phyloP scores from a whole-genome alignment of 1,140 invertebrate genomes.

The Hypothenemus hampei region DNA sequence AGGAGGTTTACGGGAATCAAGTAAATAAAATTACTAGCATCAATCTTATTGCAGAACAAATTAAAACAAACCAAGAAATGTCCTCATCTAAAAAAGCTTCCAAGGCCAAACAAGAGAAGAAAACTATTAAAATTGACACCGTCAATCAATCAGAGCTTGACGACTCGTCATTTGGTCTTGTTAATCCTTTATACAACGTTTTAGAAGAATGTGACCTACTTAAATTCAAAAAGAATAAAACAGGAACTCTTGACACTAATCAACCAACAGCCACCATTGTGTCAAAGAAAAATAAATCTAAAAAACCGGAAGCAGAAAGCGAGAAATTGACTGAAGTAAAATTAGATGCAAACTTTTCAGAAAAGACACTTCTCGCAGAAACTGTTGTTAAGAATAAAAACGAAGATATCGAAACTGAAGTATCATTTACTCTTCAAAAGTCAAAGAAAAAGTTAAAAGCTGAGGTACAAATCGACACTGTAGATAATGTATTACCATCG shows the following conservation, averaged over 20 bases:
- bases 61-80: not conserved
- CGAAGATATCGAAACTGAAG: slow-evolving; percentile 15
- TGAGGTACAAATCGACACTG: not conserved
- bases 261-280: not conserved
- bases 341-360: not conserved
- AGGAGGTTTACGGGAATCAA: not conserved
- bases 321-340: too few species aligned
- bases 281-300: not conserved
- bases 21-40: too few species aligned
- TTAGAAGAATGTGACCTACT: slow-evolving; percentile 9
- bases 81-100: not conserved
- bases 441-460: not conserved
- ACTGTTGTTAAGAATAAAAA: not conserved
- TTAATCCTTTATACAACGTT: slow-evolving; percentile 8
- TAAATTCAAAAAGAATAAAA: slow-evolving; percentile 8
- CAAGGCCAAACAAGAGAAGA: not conserved
- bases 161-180: not conserved
- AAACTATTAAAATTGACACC: not conserved
- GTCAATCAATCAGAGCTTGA: not conserved
- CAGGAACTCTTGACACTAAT: not conserved
- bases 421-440: slow-evolving; percentile 2
- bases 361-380: not conserved
- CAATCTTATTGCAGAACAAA: too few species aligned
- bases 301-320: not conserved
- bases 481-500: not conserved